Evolutionary conservation across 2,797 vertebrate genomes (phyloP), one percentile per base, ranked within the genome.

Genomic region (Tiaroga cobitis): DNA sequence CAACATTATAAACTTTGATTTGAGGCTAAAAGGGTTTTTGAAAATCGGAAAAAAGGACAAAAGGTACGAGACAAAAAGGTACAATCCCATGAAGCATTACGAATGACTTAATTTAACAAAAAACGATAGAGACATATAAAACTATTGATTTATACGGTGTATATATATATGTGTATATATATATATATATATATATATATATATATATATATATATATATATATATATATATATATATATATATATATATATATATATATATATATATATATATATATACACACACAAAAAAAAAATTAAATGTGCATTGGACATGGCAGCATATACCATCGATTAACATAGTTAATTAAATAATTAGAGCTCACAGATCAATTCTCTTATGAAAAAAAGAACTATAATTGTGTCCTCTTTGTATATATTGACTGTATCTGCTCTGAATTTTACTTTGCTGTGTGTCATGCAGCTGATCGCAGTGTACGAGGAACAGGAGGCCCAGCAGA

Each of bases 401-500:
- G 2, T 54, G 10, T 75, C 19, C 24, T 37, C 3, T 24, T 3
- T 75, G 19, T 54, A 54, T 32, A 15, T 24, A 34, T 75, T 21
- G 32, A 75, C 49, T 13, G n/a, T 29, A 61, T 79, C 41, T 67
- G 26, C 18, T 80, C 43, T 83, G 11, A 73, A 32, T 49, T 24
- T 65, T 29, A 0, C 80, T 18, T 63, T 4, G 84, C 29, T 84
- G n/a, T 81, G 1, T 82, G 67, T 90, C 81, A 91, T 29, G 5
- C 77, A 99, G 98, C 94, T 99, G 92, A 97, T 99, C 91, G 98
- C 98, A 1, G 94, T 99, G 92, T 99, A 98, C 90, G 98, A 99
- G 8, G 98, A 99, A 63, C 94, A 96, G 92, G 95, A 96, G 86
- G 81, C 91, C 76, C 92, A 91, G 86, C 89, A 2, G 90, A 92